Evolutionary conservation across 2,888 invertebrate genomes (phyloP), one percentile per base, ranked within the genome.

Genomic region (Chymomyza amoena): DNA sequence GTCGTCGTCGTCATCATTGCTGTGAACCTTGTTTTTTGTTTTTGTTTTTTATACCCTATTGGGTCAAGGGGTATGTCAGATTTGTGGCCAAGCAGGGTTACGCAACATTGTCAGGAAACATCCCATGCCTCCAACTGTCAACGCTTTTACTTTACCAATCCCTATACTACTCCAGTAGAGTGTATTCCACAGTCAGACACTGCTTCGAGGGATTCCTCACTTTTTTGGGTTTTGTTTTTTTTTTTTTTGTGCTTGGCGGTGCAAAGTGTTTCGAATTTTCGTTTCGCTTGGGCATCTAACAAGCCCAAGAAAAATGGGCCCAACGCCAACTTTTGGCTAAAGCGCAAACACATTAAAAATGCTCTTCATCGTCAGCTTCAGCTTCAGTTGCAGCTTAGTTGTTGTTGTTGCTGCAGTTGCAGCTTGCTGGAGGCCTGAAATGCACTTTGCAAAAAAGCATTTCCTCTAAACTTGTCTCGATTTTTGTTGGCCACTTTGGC

Each of bases 241-340:
- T 56, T 62, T 69, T 74, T 77, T 62, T 61, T 52, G 51, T 62
- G 13, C 39, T 45, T 45, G 39, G 39, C 39, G 39, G 39, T 61
- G 76, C 76, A 79, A 80, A 87, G 77, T 82, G 85, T 76, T 87
- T 77, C 74, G 72, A 76, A 72, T 76, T 78, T 61, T 36, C 72
- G 79, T 73, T 45, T 61, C 70, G 70, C 73, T 68, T 50, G 51
- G 45, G 69, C 78, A 77, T 83, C 90, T 90, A 90, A 89, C 89
- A 89, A 89, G 90, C 85, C 80, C 78, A 88, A 88, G 89, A 89
- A 90, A 90, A 90, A 90, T 89, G 89, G 88, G 88, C 83, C 83
- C 83, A 84, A 84, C 83, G 79, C 84, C 86, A 88, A 88, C 87
- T 80, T 87, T 87, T 78, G 84, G 87, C 80, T 80, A 88, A 88